A percentile compares a stretch with the other conserved stretches of the same genome.
Evolutionary conservation across 2,888 invertebrate genomes (phyloP).

Genomic region (Macropis europaea): DNA sequence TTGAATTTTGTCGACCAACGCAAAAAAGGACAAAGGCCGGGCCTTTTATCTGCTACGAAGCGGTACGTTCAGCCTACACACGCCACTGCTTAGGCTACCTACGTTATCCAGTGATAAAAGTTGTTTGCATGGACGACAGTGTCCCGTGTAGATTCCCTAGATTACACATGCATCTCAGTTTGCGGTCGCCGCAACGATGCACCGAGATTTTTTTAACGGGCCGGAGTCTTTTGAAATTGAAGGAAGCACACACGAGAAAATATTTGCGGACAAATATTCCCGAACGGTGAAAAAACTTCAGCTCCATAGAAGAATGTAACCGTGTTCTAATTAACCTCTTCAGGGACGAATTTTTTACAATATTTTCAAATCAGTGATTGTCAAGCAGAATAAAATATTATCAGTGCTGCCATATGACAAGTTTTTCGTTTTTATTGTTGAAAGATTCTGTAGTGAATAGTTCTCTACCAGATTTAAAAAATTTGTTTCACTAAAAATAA

Average conservation of each 20-base stretch:
- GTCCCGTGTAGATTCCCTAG: conserved; percentile 1
- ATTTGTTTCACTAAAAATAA: too few species aligned
- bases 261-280: neutral
- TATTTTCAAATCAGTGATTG: too few species aligned
- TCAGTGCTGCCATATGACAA: too few species aligned
- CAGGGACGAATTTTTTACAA: too few species aligned
- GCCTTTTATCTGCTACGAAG: conserved; percentile 25
- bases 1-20: conserved; percentile 52
- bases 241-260: neutral
- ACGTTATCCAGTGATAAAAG: conserved; percentile 37
- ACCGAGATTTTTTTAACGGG: neutral
- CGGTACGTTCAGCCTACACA: conserved; percentile 31
- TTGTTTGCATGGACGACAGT: conserved; percentile 22
- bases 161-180: conserved; percentile 4
- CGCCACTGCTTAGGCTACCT: conserved; percentile 29
- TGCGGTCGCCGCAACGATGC: neutral
- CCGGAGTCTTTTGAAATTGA: too few species aligned
- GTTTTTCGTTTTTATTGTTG: too few species aligned
- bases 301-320: too few species aligned
- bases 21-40: conserved; percentile 45
- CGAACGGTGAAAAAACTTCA: neutral
- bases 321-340: too few species aligned
- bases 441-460: too few species aligned
- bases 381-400: too few species aligned
- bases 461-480: too few species aligned